Percentiles rank a stretch among this genome's conserved stretches.
These are phyloP conservation scores for Polydrusus pterygomalis DNA, from an alignment of 2,888 invertebrate genomes.

Conservation along the genomic window DNA sequence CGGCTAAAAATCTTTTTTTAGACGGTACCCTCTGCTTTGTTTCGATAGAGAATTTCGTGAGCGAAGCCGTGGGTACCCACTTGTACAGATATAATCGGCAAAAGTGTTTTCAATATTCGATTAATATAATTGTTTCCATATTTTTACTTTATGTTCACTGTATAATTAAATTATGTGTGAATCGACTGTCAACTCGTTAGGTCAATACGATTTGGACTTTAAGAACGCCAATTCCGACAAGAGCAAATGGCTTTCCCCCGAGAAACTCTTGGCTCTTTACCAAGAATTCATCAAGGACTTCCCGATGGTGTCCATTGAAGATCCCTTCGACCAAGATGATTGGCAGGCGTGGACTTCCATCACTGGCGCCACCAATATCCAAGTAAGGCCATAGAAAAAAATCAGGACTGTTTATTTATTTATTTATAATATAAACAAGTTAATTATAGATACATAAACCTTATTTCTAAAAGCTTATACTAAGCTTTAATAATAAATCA, in stretches of 20 bases:
- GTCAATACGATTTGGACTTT: conserved; percentile 95
- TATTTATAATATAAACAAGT: too few relatives aligned
- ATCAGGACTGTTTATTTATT: neutral
- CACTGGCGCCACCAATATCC: conserved; percentile 84
- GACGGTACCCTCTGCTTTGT: too few relatives aligned
- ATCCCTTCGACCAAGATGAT: conserved; percentile 99
- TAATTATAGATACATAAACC: too few relatives aligned
- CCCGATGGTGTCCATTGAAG: conserved; percentile 97
- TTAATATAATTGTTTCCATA: too few relatives aligned
- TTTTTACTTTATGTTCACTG: too few relatives aligned
- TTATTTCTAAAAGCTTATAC: too few relatives aligned
- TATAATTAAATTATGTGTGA: neutral
- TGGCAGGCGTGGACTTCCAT: conserved; percentile 95
- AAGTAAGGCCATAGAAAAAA: conserved; percentile 67
- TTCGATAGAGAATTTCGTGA: too few relatives aligned
- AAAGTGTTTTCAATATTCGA: too few relatives aligned
- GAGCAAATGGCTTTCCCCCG: conserved; percentile 85
- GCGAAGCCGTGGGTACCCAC: too few relatives aligned
- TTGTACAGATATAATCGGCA: too few relatives aligned
- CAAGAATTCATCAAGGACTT: conserved; percentile 93
- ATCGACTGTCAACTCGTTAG: conserved; percentile 42
- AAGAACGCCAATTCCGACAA: conserved; percentile 95
- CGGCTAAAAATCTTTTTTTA: too few relatives aligned
- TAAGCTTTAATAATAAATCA: too few relatives aligned
- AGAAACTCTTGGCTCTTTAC: conserved; percentile 90